A percentile compares a stretch with the other conserved stretches of the same genome.
Evolutionary conservation across 2,888 invertebrate genomes (phyloP).

Genomic region (Fragum sueziense): DNA sequence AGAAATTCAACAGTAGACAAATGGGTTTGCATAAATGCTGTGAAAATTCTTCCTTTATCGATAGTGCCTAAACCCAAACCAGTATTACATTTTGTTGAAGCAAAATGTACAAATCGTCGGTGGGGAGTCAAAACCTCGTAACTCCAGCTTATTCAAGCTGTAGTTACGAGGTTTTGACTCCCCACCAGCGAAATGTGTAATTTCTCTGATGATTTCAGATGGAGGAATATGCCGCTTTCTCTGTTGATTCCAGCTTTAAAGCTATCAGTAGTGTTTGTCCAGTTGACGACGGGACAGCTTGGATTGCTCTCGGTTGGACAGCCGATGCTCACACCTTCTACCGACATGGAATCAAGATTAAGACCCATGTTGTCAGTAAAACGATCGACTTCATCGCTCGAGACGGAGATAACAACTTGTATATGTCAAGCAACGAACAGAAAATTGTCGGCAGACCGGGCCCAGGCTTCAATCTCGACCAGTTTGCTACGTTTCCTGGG

Average conservation of each 20-base stretch:
- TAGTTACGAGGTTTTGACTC: too few relatives aligned
- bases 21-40: too few relatives aligned
- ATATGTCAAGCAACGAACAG: constrained; percentile 64
- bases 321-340: constrained; percentile 61
- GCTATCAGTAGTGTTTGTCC: constrained; percentile 64
- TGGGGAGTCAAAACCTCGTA: too few relatives aligned
- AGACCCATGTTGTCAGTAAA: constrained; percentile 59
- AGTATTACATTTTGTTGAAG: too few relatives aligned
- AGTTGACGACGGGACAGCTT: constrained; percentile 58
- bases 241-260: constrained; percentile 62
- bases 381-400: constrained; percentile 62
- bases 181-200: too few relatives aligned
- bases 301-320: constrained; percentile 66
- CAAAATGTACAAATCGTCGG: too few relatives aligned
- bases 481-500: constrained; percentile 57
- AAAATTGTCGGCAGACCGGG: constrained; percentile 58
- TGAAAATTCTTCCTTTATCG: too few relatives aligned
- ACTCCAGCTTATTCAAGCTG: too few relatives aligned
- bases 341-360: constrained; percentile 59
- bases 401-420: constrained; percentile 52
- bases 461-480: constrained; percentile 57
- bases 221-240: constrained; percentile 59
- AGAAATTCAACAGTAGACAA: too few relatives aligned
- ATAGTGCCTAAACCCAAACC: too few relatives aligned
- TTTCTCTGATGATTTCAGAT: too few relatives aligned